Evolutionary conservation across 2,797 vertebrate genomes (phyloP), one percentile per base, ranked within the genome.

Genomic region (Erethizon dorsatum): DNA sequence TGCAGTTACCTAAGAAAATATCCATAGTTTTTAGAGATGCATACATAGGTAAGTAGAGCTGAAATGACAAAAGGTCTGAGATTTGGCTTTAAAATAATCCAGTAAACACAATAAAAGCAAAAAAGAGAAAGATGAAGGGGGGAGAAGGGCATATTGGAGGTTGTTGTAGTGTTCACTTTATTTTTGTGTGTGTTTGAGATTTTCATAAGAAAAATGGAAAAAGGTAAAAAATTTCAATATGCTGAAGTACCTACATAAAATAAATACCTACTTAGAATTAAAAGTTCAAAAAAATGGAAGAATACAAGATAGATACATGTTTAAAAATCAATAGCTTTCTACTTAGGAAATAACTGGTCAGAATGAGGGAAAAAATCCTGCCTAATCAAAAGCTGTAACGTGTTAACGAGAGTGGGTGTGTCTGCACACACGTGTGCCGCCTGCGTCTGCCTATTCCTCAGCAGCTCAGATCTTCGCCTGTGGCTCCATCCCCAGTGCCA

Each of bases 151-250:
- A 54, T 50, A 63, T 1, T 13, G 56, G 14, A 57, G 5, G 73
- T 33, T 86, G 54, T 77, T 89, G 31, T 33, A 90, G 10, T 41
- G 61, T 63, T 95, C 22, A 90, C 26, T 83, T 95, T 79, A 90
- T 83, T 83, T 83, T 63, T 89, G 37, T 67, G 41, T 73, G 63
- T 77, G 52, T 83, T 69, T 54, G 61, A 86, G 67, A 96, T 91
- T 78, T 83, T 84, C 57, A 86, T 71, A 95, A 78, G 78, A 97
- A 91, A 95, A 95, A 73, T 69, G 47, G 61, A 63, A 86, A 92
- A 92, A 73, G 33, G 15, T 61, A 1, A 41, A 90, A 94, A 90
- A 63, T 50, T 86, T 50, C 20, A 52, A 73, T 67, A 87, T 17
- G n/a, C 18, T 84, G 61, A 93, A 91, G 45, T 86, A 78, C 13